Conservation (phyloP, 53 echinoderm and acorn worm species). For the Zoroaster sp. region DNA sequence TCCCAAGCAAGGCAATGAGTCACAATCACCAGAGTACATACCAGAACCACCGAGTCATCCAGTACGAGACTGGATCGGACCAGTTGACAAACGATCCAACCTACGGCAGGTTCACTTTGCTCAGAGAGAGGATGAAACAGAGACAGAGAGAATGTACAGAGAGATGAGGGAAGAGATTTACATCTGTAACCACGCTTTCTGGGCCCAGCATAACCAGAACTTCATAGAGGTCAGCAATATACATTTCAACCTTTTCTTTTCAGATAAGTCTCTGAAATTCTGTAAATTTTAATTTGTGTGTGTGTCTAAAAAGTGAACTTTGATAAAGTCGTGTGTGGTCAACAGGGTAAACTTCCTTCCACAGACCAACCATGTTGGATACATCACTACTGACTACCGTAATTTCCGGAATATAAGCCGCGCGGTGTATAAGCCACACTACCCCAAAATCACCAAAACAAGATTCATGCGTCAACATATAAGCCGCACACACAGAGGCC, state of each 20-base stretch:
- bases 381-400: too few species aligned
- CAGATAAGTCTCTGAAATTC: background rate
- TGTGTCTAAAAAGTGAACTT: background rate
- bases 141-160: constrained; percentile 67
- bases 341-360: too few species aligned
- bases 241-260: background rate
- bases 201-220: constrained; percentile 83
- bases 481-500: too few species aligned
- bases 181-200: constrained; percentile 88
- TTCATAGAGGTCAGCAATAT: constrained; percentile 78
- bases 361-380: too few species aligned
- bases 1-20: background rate
- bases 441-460: too few species aligned
- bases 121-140: constrained; percentile 71
- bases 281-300: background rate
- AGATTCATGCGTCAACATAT: too few species aligned
- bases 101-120: constrained; percentile 70
- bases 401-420: too few species aligned
- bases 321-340: too few species aligned
- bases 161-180: constrained; percentile 65
- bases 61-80: constrained; percentile 87
- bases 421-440: too few species aligned
- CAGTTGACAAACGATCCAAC: constrained; percentile 85
- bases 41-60: constrained; percentile 60
- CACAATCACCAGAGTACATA: background rate